Conservation (phyloP, 2,797 vertebrate species). For the Remorina albescens region DNA sequence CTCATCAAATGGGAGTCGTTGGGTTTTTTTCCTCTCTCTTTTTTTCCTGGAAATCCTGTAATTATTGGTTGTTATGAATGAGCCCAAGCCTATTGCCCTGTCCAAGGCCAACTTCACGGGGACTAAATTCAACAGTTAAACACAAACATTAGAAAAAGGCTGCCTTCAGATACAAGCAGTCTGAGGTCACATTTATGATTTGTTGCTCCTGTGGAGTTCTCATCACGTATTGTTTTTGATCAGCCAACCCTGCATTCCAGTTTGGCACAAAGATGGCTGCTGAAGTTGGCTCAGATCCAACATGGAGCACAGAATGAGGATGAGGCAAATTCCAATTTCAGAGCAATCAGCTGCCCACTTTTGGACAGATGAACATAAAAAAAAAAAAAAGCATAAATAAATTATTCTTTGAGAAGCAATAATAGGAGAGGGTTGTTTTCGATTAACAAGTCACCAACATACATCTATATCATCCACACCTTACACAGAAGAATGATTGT, state of each 20-base stretch:
- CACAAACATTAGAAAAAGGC: constrained; percentile 78
- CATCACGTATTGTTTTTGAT: constrained; percentile 83
- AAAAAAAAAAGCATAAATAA: constrained; percentile 50
- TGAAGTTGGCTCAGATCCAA: constrained; percentile 79
- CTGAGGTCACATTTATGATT: constrained; percentile 83
- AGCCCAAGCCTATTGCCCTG: constrained; percentile 66
- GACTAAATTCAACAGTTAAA: constrained; percentile 78
- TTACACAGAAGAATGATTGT: constrained; percentile 56
- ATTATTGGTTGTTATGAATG: constrained; percentile 53
- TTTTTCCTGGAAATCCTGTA: constrained; percentile 31
- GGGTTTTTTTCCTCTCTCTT: not conserved
- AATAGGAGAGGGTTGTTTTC: constrained; percentile 48
- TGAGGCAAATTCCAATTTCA: constrained; percentile 75
- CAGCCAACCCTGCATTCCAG: constrained; percentile 83
- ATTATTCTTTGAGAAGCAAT: constrained; percentile 48
- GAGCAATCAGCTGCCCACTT: constrained; percentile 63
- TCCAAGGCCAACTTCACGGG: constrained; percentile 61
- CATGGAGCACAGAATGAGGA: constrained; percentile 71
- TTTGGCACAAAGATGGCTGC: constrained; percentile 84
- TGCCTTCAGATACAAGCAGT: constrained; percentile 74
- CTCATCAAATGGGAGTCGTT: constrained; percentile 37
- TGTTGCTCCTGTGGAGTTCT: constrained; percentile 76
- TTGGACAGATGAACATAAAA: constrained; percentile 64
- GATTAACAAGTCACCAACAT: constrained; percentile 50
- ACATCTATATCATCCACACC: constrained; percentile 60